A percentile compares a stretch with the other conserved stretches of the same genome.
Conservation (phyloP, 1,140 invertebrate species). For the Microvelia longipes region DNA sequence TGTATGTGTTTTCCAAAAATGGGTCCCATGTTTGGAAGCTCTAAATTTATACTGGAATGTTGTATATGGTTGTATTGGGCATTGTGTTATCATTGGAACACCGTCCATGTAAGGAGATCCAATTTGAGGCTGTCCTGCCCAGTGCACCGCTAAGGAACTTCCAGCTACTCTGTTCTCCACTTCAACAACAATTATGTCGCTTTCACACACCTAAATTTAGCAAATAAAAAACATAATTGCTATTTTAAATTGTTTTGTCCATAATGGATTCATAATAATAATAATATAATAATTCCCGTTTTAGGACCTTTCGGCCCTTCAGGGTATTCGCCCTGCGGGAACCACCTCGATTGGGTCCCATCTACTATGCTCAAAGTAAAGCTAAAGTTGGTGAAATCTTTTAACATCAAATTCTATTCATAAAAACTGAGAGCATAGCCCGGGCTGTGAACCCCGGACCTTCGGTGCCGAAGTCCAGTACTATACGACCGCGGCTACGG, state of each 20-base stretch:
- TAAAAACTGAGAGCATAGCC: too few relatives aligned
- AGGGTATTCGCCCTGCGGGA: too few relatives aligned
- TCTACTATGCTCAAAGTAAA: too few relatives aligned
- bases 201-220: slow-evolving; percentile 53
- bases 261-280: too few relatives aligned
- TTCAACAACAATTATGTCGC: slow-evolving; percentile 69
- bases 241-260: not conserved
- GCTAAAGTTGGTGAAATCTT: too few relatives aligned
- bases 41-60: slow-evolving; percentile 68
- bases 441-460: too few relatives aligned
- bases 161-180: slow-evolving; percentile 60
- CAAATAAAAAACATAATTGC: not conserved
- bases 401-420: too few relatives aligned
- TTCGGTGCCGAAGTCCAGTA: too few relatives aligned
- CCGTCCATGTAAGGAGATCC: slow-evolving; percentile 76
- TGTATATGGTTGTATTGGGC: slow-evolving; percentile 61
- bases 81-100: slow-evolving; percentile 66
- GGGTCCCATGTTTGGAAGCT: slow-evolving; percentile 50
- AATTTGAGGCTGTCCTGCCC: slow-evolving; percentile 62
- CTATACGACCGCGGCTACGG: too few relatives aligned
- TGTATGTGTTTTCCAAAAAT: slow-evolving; percentile 59
- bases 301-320: too few relatives aligned
- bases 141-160: slow-evolving; percentile 58
- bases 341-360: too few relatives aligned
- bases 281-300: too few relatives aligned